Evolutionary conservation across 1,140 invertebrate species (phyloP), one percentile per base, ranked within the genome.

Genomic region (Formica selysi): DNA sequence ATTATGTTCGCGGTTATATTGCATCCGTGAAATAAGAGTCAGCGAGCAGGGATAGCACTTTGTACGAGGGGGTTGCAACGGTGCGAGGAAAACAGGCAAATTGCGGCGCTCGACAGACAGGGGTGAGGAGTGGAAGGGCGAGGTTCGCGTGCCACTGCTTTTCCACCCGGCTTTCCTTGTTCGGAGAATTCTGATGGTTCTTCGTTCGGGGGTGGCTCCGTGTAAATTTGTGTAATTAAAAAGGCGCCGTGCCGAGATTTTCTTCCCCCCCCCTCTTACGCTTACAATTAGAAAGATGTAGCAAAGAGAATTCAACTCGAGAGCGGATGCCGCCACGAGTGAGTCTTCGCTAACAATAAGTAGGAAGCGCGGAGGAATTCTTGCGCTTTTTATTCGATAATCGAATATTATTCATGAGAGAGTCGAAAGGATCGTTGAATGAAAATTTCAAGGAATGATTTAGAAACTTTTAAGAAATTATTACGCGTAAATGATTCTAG

Each of bases 21-120:
- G 81, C 81, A 85, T 78, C 81, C 81, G 73, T 78, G 73, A 85
- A 85, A 85, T 85, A 85, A 85, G 81, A 85, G 70, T 86, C 84
- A 83, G 79, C 51, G 79, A 73, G 79, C 79, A 44, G 79, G 79
- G 79, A 70, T 83, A 73, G 79, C 74, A 64, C 81, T 78, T 85
- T 59, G 59, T 65, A 76, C 59, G 59, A 67, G 71, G 74, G 32
- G 74, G 41, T 59, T 85, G 71, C 81, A 85, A 85, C 81, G 61
- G 71, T 7, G 71, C 73, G 59, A 41, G 74, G 81, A 78, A 76
- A 83, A 83, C 79, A 83, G 79, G 79, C 79, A 83, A 83, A 83
- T 83, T 83, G 79, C 79, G 79, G 36, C 67, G 79, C 67, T 73
- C 79, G 79, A 61, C 74, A 44, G 44, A 64, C 16, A 36, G 59